These are phyloP conservation scores for Tribolium castaneum DNA, from an alignment of 1,140 invertebrate genomes.

Conservation along the genomic window DNA sequence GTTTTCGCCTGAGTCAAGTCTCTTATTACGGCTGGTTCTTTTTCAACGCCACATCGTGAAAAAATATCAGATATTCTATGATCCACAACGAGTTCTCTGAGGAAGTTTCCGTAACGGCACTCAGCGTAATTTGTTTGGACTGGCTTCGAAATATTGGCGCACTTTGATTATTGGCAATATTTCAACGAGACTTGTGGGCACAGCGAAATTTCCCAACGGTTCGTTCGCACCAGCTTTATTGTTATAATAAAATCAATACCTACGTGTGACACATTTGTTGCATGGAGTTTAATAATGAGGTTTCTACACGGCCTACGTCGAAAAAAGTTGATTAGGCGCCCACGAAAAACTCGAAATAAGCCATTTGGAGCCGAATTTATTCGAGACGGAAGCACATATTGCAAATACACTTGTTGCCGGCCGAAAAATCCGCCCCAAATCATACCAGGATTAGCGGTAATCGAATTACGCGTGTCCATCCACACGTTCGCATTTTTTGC, in stretches of 20 bases:
- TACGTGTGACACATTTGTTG: slow-evolving; percentile 20
- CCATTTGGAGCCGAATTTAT: not conserved
- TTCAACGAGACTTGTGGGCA: slow-evolving; percentile 13
- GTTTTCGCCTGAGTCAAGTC: not conserved
- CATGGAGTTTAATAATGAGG: slow-evolving; percentile 7
- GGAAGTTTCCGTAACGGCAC: not conserved
- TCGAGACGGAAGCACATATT: not conserved
- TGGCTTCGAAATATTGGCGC: not conserved
- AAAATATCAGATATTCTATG: not conserved
- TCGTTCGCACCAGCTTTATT: slow-evolving; percentile 24
- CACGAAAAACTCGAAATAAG: not conserved
- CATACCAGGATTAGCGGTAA: slow-evolving; percentile 8
- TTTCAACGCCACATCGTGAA: not conserved
- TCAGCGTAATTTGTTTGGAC: slow-evolving; percentile 1
- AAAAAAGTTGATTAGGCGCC: slow-evolving; percentile 2
- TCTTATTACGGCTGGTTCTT: not conserved
- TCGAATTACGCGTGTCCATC: slow-evolving; percentile 28
- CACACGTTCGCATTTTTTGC: not conserved
- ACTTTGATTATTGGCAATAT: slow-evolving; percentile 22
- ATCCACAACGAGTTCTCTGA: not conserved
- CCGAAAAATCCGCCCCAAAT: slow-evolving; percentile 2
- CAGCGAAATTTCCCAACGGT: slow-evolving; percentile 9
- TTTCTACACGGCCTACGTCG: not conserved
- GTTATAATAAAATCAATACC: slow-evolving; percentile 33
- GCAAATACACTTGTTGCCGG: not conserved